Conservation (phyloP, 2,797 vertebrate genomes). For the Muscicapa striata region DNA sequence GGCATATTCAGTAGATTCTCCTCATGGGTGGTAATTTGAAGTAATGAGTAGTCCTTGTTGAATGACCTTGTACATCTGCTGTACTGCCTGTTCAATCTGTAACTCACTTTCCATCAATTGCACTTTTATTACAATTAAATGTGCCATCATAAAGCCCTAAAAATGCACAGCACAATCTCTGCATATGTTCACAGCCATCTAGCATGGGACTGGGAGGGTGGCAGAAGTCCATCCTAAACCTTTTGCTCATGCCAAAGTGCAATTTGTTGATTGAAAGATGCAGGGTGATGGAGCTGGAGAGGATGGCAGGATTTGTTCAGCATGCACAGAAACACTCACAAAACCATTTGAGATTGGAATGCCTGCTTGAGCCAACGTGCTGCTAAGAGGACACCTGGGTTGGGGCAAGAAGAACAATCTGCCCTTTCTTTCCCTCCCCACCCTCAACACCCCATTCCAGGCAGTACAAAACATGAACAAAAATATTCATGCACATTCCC, state of each 20-base stretch:
- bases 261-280: slow-evolving; percentile 66
- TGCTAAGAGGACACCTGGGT: slow-evolving; percentile 52
- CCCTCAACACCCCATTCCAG: neutral
- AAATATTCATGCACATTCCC: neutral
- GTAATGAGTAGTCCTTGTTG: slow-evolving; percentile 70
- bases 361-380: neutral
- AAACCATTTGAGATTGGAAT: neutral
- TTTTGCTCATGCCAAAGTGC: slow-evolving; percentile 66
- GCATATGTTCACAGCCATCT: slow-evolving; percentile 69
- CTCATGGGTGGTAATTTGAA: slow-evolving; percentile 71
- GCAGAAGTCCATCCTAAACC: slow-evolving; percentile 65
- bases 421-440: neutral
- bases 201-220: slow-evolving; percentile 52
- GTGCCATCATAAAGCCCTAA: slow-evolving; percentile 54
- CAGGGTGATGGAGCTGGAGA: slow-evolving; percentile 34
- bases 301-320: slow-evolving; percentile 39
- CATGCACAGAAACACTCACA: neutral
- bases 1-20: slow-evolving; percentile 32
- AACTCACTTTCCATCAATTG: slow-evolving; percentile 61
- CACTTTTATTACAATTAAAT: slow-evolving; percentile 67
- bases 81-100: slow-evolving; percentile 61
- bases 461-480: neutral
- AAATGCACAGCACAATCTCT: slow-evolving; percentile 61
- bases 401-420: neutral
- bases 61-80: slow-evolving; percentile 70